Evolutionary conservation across 2,113 vertebrate genomes (phyloP), one percentile per base, ranked within the genome.

Genomic region (Periophthalmodon schlosseri): DNA sequence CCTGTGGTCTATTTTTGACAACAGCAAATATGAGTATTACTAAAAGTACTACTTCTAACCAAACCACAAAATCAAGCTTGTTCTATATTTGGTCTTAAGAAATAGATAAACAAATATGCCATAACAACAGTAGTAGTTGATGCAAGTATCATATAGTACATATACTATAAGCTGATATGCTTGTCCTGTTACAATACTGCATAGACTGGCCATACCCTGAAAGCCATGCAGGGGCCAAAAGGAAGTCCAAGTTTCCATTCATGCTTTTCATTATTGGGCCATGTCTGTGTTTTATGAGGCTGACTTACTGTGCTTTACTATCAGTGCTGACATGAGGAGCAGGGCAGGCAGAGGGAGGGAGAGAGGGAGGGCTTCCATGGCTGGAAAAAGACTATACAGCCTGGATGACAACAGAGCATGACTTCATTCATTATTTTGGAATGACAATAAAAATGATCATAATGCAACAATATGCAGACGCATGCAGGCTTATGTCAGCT

Each of bases 251-350:
- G 84, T 90, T 94, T 90, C 87, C 82, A 88, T 90, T 94, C 91
- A 87, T 91, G 79, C 88, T 94, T 91, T 81, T 94, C 47, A 92
- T 94, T 93, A 91, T 85, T 80, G 79, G 77, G 87, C 28, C 70
- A 93, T 91, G 92, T 93, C 85, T 89, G 81, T 85, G 88, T 91
- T 95, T 95, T 94, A 95, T 92, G 91, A 86, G 90, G 82, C 85
- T 92, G 92, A 95, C 92, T 94, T 93, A 94, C 92, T 91, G 90
- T 92, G 92, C 92, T 94, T 93, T 94, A 91, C 93, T 93, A 94
- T 91, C 86, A 85, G 89, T 93, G 88, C 89, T 89, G 93, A 94
- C 94, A 93, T 90, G 88, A 87, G 93, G 93, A 93, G 87, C 86
- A 86, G 91, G 88, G 86, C 83, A 74, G 68, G 88, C 81, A 89